phyloP scores from a whole-genome alignment of 2,888 invertebrate genomes.

The Syrphus vitripennis region DNA sequence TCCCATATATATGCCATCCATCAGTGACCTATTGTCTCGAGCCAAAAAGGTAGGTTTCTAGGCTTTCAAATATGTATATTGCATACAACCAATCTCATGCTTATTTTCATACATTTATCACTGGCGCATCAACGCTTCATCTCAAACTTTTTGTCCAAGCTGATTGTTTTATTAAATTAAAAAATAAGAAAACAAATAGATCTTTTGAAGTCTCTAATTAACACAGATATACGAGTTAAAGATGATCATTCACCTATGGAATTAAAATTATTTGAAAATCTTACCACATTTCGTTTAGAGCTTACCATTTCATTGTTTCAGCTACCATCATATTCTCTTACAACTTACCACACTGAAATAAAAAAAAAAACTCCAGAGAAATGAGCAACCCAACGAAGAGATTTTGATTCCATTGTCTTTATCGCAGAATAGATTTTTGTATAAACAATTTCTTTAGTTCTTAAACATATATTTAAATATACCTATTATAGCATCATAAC shows the following conservation, averaged over 20 bases:
- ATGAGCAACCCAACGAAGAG: conserved; percentile 31
- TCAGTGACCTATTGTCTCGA: too few relatives aligned
- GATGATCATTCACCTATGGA: not conserved
- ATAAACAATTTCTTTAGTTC: not conserved
- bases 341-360: not conserved
- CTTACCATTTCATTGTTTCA: not conserved
- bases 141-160: too few relatives aligned
- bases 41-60: too few relatives aligned
- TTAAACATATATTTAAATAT: not conserved
- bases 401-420: not conserved
- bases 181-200: too few relatives aligned
- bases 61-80: too few relatives aligned
- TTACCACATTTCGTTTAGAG: not conserved
- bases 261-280: not conserved
- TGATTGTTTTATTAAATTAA: too few relatives aligned
- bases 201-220: not conserved
- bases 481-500: not conserved
- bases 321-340: not conserved
- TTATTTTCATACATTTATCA: too few relatives aligned
- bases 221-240: conserved; percentile 10
- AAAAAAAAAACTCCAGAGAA: not conserved
- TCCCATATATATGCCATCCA: too few relatives aligned
- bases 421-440: conserved; percentile 37
- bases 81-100: too few relatives aligned
- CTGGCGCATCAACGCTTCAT: too few relatives aligned